Percentiles rank a stretch among this genome's conserved stretches.
Evolutionary conservation across 2,888 invertebrate species (phyloP).

Genomic region (Patella ulyssiponensis): DNA sequence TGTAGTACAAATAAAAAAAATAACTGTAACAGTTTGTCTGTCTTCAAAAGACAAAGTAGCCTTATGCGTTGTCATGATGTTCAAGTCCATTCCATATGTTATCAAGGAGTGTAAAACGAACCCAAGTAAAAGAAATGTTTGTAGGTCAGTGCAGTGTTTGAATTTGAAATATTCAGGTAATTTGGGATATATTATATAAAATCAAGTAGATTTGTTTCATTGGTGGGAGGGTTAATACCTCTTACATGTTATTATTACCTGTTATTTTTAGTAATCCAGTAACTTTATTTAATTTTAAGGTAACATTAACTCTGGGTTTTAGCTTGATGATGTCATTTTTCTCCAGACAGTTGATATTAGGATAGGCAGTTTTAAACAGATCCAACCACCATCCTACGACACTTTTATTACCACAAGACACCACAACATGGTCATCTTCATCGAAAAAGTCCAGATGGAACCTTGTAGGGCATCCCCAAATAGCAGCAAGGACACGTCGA

Average conservation of each 20-base stretch:
- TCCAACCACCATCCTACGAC: conserved; percentile 61
- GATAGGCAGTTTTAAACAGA: conserved; percentile 54
- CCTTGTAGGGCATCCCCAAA: conserved; percentile 63
- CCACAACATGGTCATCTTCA: conserved; percentile 61
- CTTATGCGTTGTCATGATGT: too few species aligned
- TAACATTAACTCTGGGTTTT: conserved; percentile 55
- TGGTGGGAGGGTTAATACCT: too few species aligned
- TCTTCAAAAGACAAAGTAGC: too few species aligned
- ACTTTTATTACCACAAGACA: conserved; percentile 55
- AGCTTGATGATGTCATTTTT: conserved; percentile 60
- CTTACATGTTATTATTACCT: conserved; percentile 22
- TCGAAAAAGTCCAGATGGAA: conserved; percentile 65
- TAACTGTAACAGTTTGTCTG: too few species aligned
- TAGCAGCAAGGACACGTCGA: conserved; percentile 52
- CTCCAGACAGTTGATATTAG: conserved; percentile 58
- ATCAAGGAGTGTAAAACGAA: too few species aligned
- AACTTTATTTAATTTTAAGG: conserved; percentile 60
- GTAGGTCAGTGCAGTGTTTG: too few species aligned
- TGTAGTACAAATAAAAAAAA: too few species aligned
- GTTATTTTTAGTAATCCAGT: conserved; percentile 57
- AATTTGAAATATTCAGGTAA: too few species aligned
- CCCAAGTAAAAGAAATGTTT: too few species aligned
- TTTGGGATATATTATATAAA: too few species aligned
- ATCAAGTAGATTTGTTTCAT: too few species aligned
- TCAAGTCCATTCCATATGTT: too few species aligned